Base-by-base conservation (phyloP, 92 coral and sea anemone genomes). In the Epizoanthus ramosus region DNA sequence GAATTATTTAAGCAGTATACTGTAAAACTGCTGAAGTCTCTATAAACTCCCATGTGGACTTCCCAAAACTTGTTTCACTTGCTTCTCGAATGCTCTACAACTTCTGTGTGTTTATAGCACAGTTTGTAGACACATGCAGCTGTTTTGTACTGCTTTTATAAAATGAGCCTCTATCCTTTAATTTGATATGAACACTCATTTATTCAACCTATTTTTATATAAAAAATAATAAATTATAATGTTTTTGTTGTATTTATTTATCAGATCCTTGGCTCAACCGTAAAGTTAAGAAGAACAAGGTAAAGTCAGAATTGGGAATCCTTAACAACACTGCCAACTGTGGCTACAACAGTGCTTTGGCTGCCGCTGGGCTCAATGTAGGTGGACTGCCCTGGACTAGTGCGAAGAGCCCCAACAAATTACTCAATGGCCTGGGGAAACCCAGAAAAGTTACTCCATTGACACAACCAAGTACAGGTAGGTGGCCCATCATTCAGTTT, bases 281-380 rank as follows among this genome's bases (percentile, higher is more conserved):
- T n/a, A 94, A 94, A 85, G 73, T 72, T 63, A 94, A 92, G 80
- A 97, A 97, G 87, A 88, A 75, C 56, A 93, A 88, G 79, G 75
- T 69, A 33, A 94, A 94, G 59, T 85, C 93, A 28, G 87, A 75
- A 43, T 80, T 72, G 12, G 90, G 68, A 33, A 92, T 88, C 63
- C 94, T 92, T 1, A 52, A 13, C 9, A 60, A 25, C 56, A 66
- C 82, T 53, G 81, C 68, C 10, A 94, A 87, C 79, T 90, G 98
- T 15, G 79, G 90, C 54, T 88, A 84, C 87, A 61, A 19, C 57
- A 95, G 77, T 56, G 99, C 93, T 4, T 80, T 97, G 24, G 95
- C 98, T 0, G 99, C 99, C 16, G 99, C 99, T 3, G 99, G 99
- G n/a, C 90, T 97, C 2, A 90, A 80, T 50, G 91, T 97, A 0